Percentiles rank a stretch among this genome's conserved stretches.
phyloP scores from a whole-genome alignment of 2,888 invertebrate species.

The Escarpia spicata region DNA sequence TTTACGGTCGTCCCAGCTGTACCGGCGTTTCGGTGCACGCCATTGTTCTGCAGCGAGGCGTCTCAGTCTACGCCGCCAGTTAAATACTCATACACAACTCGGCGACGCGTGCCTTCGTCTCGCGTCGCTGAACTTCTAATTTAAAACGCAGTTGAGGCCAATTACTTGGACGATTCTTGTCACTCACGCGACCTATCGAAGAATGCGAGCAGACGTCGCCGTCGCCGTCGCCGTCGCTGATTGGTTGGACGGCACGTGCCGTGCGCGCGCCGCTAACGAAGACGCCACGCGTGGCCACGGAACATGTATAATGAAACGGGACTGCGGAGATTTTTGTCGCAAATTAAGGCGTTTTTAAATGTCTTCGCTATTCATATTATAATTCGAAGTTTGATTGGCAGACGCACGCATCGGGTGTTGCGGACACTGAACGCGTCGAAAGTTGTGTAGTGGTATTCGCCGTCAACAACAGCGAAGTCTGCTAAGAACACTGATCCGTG shows the following conservation, averaged over 20 bases:
- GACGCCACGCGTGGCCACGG: slow-evolving; percentile 6
- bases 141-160: neutral
- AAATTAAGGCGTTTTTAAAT: neutral
- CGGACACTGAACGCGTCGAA: neutral
- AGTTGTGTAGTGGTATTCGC: neutral
- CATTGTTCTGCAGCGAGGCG: neutral
- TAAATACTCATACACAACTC: slow-evolving; percentile 9
- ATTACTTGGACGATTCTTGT: neutral
- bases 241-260: neutral
- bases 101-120: neutral
- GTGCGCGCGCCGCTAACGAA: slow-evolving; percentile 11
- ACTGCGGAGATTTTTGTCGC: neutral
- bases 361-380: neutral
- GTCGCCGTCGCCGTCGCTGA: neutral
- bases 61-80: slow-evolving; percentile 3
- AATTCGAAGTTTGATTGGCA: neutral
- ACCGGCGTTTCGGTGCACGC: neutral
- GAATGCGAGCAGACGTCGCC: slow-evolving; percentile 13
- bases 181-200: neutral
- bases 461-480: neutral
- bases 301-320: slow-evolving; percentile 3
- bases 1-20: neutral
- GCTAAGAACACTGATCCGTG: neutral
- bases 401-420: neutral
- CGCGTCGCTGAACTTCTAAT: neutral